Conservation (phyloP, 2,888 invertebrate genomes). For the Scaeva pyrastri region DNA sequence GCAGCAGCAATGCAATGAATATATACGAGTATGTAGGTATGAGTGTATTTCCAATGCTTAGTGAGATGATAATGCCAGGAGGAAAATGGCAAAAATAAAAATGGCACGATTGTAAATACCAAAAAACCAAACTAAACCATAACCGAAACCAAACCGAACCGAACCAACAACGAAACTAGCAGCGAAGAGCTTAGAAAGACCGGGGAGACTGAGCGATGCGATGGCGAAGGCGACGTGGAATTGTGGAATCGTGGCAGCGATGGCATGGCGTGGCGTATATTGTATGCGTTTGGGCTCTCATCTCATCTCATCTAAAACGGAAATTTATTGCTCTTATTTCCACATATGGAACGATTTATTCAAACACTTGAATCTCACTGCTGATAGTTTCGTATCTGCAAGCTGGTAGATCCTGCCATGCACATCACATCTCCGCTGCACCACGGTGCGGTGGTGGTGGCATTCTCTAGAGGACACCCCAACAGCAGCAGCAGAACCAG, state of each 20-base stretch:
- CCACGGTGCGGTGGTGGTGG: constrained; percentile 28
- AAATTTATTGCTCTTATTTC: constrained; percentile 73
- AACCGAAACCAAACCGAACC: background rate
- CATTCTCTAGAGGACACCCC: constrained; percentile 42
- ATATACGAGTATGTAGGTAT: no score
- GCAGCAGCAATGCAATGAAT: constrained; percentile 60
- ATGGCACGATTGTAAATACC: constrained; percentile 39
- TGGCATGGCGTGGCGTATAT: constrained; percentile 16
- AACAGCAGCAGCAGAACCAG: no score
- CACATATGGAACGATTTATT: constrained; percentile 75
- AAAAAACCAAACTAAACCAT: constrained; percentile 38
- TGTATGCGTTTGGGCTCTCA: constrained; percentile 58
- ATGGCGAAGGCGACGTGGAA: background rate
- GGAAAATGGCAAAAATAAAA: constrained; percentile 21
- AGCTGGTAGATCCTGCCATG: constrained; percentile 61
- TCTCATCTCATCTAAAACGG: constrained; percentile 71
- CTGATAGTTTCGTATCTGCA: constrained; percentile 72
- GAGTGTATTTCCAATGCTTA: constrained; percentile 62
- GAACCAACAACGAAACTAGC: constrained; percentile 18
- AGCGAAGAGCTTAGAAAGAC: constrained; percentile 39
- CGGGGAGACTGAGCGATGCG: constrained; percentile 5
- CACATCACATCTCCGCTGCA: constrained; percentile 42
- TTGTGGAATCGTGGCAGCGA: background rate
- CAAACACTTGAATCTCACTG: constrained; percentile 70
- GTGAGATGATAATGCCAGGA: constrained; percentile 56